These are phyloP conservation scores for Hyperoplus lanceolatus DNA, from an alignment of 2,797 vertebrate genomes.

Conservation along the genomic window DNA sequence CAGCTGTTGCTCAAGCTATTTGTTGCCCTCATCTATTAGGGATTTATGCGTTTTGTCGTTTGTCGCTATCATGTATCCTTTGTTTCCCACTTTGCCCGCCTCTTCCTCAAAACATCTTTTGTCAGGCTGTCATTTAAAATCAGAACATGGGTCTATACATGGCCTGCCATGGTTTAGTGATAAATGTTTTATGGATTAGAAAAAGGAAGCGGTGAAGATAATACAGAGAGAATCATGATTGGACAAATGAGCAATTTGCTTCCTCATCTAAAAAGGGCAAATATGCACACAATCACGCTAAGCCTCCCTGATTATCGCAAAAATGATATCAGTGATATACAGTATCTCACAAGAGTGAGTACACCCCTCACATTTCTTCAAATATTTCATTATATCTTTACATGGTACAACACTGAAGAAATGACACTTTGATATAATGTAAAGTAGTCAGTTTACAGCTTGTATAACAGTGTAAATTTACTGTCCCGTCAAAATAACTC, in stretches of 20 bases:
- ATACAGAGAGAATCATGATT: constrained; percentile 34
- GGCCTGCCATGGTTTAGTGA: constrained; percentile 27
- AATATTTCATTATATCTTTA: too few relatives aligned
- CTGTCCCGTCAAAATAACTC: too few relatives aligned
- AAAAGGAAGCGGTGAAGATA: constrained; percentile 39
- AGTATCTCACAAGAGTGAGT: too few relatives aligned
- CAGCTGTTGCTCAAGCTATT: constrained; percentile 48
- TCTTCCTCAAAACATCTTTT: constrained; percentile 37
- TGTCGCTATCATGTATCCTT: constrained; percentile 13
- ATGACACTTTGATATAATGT: too few relatives aligned
- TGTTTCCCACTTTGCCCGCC: constrained; percentile 8
- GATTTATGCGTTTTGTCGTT: constrained; percentile 42
- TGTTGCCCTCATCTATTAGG: constrained; percentile 44
- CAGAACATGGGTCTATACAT: constrained; percentile 40
- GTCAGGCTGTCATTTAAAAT: constrained; percentile 49
- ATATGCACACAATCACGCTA: too few relatives aligned
- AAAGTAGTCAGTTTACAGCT: too few relatives aligned
- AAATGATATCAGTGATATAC: too few relatives aligned
- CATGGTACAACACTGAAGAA: too few relatives aligned
- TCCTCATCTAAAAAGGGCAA: constrained; percentile 6
- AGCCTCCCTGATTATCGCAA: too few relatives aligned
- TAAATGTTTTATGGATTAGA: constrained; percentile 30
- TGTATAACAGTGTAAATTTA: too few relatives aligned
- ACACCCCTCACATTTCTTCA: too few relatives aligned
- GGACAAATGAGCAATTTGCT: constrained; percentile 7